Percentiles rank a stretch among this genome's conserved stretches.
Conservation (phyloP, 2,113 vertebrate genomes). For the Chaetorhynchus papuensis region DNA sequence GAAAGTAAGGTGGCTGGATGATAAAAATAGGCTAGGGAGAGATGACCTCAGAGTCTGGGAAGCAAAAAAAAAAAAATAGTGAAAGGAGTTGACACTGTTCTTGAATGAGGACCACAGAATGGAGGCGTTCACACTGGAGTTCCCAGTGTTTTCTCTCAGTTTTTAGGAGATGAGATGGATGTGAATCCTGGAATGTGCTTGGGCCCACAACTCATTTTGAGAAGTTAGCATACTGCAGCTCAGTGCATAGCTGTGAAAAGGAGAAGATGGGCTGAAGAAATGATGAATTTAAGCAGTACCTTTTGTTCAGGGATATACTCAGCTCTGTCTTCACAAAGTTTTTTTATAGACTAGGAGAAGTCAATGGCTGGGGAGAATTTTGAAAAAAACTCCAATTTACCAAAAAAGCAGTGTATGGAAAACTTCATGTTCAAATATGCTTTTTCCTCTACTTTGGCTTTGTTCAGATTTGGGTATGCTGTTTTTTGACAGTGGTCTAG, state of each 20-base stretch:
- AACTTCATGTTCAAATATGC: background rate
- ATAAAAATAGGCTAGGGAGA: slow-evolving; percentile 21
- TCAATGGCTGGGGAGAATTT: background rate
- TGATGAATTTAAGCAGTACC: background rate
- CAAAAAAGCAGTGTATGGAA: background rate
- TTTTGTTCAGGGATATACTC: background rate
- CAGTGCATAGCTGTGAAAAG: background rate
- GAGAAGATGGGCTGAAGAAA: background rate
- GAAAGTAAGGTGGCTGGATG: background rate
- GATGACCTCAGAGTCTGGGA: slow-evolving; percentile 50
- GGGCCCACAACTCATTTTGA: background rate
- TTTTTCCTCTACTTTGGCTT: background rate
- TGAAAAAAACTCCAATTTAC: background rate
- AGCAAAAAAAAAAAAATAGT: background rate
- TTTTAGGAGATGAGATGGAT: background rate
- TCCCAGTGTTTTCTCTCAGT: background rate
- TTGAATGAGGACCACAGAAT: background rate
- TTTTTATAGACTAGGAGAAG: background rate
- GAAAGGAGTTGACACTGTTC: background rate
- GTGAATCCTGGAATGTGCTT: background rate
- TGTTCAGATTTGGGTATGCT: background rate
- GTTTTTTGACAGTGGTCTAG: background rate
- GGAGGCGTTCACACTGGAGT: background rate
- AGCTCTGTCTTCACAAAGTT: background rate
- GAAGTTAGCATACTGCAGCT: background rate